phyloP scores from a whole-genome alignment of 2,888 invertebrate genomes.

The Meiosimyza platycephala region DNA sequence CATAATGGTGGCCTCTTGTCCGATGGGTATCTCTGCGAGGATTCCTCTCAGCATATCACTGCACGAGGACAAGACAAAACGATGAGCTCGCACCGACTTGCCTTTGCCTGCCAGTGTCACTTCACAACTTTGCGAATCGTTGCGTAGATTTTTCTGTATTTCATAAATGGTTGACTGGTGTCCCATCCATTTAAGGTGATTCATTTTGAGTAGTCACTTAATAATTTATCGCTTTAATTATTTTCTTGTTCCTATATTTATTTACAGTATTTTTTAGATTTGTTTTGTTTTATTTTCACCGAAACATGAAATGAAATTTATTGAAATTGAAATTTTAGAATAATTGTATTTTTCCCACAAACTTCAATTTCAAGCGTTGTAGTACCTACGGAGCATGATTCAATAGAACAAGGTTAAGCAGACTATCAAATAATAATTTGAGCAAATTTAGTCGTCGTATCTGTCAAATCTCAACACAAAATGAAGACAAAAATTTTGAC shows the following conservation, averaged over 20 bases:
- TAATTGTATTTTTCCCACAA: slow-evolving; percentile 14
- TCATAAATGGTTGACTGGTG: slow-evolving; percentile 65
- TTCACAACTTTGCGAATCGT: slow-evolving; percentile 60
- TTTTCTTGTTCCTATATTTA: no score
- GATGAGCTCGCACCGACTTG: slow-evolving; percentile 61
- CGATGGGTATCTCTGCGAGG: slow-evolving; percentile 58
- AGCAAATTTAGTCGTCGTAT: no score
- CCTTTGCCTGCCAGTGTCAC: slow-evolving; percentile 62
- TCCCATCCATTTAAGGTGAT: slow-evolving; percentile 66
- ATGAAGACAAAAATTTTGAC: no score
- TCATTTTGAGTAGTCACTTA: slow-evolving; percentile 49
- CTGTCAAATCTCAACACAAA: no score
- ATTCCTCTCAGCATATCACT: slow-evolving; percentile 63
- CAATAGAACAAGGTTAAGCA: no score
- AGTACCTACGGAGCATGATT: no score
- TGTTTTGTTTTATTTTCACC: slow-evolving; percentile 41
- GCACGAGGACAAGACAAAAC: slow-evolving; percentile 63
- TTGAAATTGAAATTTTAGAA: slow-evolving; percentile 35
- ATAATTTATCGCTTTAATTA: not conserved
- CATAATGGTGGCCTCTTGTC: slow-evolving; percentile 62
- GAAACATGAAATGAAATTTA: slow-evolving; percentile 49
- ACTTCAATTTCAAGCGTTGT: slow-evolving; percentile 34
- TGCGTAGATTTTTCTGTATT: slow-evolving; percentile 60
- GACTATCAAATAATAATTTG: no score
- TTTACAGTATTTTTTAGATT: not conserved